These are phyloP conservation scores for Syngnathus typhle DNA, from an alignment of 2,113 vertebrate species.

Conservation along the genomic window DNA sequence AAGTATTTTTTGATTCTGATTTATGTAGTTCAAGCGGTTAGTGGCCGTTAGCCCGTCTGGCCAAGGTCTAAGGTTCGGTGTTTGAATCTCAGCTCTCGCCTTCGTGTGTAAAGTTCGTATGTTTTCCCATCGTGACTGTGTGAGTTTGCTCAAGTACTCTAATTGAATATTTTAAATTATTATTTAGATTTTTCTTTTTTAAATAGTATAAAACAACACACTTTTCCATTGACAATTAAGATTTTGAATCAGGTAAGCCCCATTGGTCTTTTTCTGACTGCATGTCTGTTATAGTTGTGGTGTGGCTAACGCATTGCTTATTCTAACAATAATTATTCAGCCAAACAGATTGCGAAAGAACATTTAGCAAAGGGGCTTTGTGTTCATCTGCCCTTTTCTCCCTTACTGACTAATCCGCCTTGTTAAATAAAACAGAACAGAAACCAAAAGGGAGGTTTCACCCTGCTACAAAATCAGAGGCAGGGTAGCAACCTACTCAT, in stretches of 20 bases:
- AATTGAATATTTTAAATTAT: too few relatives aligned
- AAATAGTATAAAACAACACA: too few relatives aligned
- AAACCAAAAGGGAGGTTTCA: slow-evolving; percentile 2
- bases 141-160: not conserved
- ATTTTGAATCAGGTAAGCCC: too few relatives aligned
- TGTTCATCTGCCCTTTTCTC: slow-evolving; percentile 11
- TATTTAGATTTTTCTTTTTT: too few relatives aligned
- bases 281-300: not conserved
- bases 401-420: slow-evolving; percentile 12
- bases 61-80: not conserved
- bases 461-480: slow-evolving; percentile 18
- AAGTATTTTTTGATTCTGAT: not conserved
- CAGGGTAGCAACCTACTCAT: slow-evolving; percentile 1
- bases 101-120: not conserved
- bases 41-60: not conserved
- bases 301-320: not conserved
- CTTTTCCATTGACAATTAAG: too few relatives aligned
- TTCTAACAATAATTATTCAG: not conserved
- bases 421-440: slow-evolving; percentile 24
- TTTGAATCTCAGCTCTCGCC: not conserved
- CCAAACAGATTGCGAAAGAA: not conserved
- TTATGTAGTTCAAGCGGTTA: not conserved
- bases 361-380: not conserved
- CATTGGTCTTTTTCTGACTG: not conserved
- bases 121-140: not conserved